Evolutionary conservation across 2,113 vertebrate genomes (phyloP), one percentile per base, ranked within the genome.

Genomic region (Sciurus niger): DNA sequence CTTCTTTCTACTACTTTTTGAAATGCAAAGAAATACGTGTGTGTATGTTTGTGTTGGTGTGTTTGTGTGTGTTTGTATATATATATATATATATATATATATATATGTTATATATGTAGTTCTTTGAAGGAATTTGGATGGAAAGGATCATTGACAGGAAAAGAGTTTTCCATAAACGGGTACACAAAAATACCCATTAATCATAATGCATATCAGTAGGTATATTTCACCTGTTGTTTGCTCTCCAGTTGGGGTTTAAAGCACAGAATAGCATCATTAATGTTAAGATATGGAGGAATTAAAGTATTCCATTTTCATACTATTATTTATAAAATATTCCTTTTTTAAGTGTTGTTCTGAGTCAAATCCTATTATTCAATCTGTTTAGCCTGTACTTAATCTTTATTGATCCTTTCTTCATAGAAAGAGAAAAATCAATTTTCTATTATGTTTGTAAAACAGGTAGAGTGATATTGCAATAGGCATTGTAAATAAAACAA

Each of bases 391-490:
- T 96, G 11, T 76, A 96, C 90, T 98, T 98, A 98, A 97, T 97
- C 93, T 97, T 95, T 97, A 98, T 98, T 97, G 98, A 98, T 98
- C 89, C 84, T 73, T 67, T 96, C 95, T 91, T 90, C 85, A 93
- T 95, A 96, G 96, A 93, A 43, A 85, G 11, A 63, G 77, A 95
- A 97, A 98, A 97, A 98, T 98, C 98, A 97, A 98, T 98, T 97
- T 98, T 98, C 97, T 96, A 97, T 98, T 98, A 98, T 95, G n/a
- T 96, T 98, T 98, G 97, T 98, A 98, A 98, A 98, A 97, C 92
- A 98, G 95, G 96, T 95, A 94, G 77, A 96, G 79, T 96, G 96
- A 97, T 97, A 94, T 77, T 97, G 58, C 84, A 11, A 84, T 90
- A 28, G 68, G 53, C 28, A 91, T 0, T 82, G 91, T 89, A 96